A percentile compares a stretch with the other conserved stretches of the same genome.
phyloP scores from a whole-genome alignment of 2,888 invertebrate genomes.

The Drosophila multiciliata region DNA sequence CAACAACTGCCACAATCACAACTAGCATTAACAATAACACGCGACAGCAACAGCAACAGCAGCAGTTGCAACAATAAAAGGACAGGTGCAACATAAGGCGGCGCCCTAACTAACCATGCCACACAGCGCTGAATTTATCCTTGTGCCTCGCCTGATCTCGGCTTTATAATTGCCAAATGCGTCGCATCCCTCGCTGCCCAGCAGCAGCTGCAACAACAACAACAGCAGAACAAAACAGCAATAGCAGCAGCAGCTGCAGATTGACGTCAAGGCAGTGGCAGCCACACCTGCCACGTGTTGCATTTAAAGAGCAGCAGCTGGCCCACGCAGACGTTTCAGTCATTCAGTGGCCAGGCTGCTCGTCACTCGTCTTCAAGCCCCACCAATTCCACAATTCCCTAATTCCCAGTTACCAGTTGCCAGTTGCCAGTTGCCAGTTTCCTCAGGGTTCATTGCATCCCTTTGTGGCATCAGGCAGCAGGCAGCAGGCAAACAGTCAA shows the following conservation, averaged over 20 bases:
- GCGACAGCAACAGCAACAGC: slow-evolving; percentile 43
- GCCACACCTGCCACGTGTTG: slow-evolving; percentile 77
- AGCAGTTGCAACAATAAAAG: slow-evolving; percentile 32
- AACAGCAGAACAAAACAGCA: slow-evolving; percentile 12
- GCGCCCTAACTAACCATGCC: slow-evolving; percentile 39
- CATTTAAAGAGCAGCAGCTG: slow-evolving; percentile 56
- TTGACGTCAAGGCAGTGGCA: slow-evolving; percentile 48
- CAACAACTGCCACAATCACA: slow-evolving; percentile 39
- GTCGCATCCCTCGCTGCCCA: slow-evolving; percentile 36
- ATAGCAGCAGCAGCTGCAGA: slow-evolving; percentile 45
- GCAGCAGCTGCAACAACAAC: slow-evolving; percentile 36
- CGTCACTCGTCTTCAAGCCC: slow-evolving; percentile 4
- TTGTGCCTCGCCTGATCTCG: slow-evolving; percentile 34
- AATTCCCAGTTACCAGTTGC: slow-evolving; percentile 1
- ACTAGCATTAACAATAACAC: slow-evolving; percentile 54
- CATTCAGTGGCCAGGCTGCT: not conserved
- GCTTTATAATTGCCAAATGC: slow-evolving; percentile 56
- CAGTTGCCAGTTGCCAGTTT: not conserved
- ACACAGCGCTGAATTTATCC: slow-evolving; percentile 51
- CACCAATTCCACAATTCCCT: not conserved
- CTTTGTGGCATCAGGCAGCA: slow-evolving; percentile 24
- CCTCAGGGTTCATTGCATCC: slow-evolving; percentile 42
- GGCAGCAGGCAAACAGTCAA: slow-evolving; percentile 57
- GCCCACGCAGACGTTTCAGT: slow-evolving; percentile 21
- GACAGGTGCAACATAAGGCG: slow-evolving; percentile 64